A percentile compares a stretch with the other conserved stretches of the same genome.
Conservation (phyloP, 2,797 vertebrate genomes). For the Iguana delicatissima region DNA sequence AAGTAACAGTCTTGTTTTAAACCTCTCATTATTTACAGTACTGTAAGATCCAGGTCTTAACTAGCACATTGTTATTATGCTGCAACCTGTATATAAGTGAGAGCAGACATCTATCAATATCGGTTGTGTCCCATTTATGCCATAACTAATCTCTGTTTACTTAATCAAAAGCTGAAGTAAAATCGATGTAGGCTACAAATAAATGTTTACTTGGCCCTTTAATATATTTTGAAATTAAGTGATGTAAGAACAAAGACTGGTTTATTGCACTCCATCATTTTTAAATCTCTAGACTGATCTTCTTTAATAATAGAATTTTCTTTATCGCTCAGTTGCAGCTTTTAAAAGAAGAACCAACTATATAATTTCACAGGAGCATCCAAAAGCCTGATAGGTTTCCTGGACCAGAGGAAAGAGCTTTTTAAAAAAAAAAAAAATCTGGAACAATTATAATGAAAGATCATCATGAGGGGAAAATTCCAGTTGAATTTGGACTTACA, state of each 20-base stretch:
- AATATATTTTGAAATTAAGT: neutral
- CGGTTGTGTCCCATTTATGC: neutral
- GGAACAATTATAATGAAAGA: neutral
- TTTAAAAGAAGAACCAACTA: neutral
- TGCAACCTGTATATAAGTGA: neutral
- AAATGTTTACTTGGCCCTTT: neutral
- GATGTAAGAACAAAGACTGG: neutral
- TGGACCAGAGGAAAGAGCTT: neutral
- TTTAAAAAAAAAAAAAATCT: neutral
- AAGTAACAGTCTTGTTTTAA: neutral
- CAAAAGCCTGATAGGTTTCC: neutral
- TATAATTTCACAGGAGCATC: neutral
- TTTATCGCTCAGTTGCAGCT: neutral
- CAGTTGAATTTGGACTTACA: neutral
- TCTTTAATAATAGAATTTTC: conserved; percentile 6
- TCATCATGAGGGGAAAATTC: neutral
- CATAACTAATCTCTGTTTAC: conserved; percentile 12
- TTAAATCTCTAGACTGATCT: neutral
- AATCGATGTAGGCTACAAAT: neutral
- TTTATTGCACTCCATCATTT: neutral
- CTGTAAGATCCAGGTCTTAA: neutral
- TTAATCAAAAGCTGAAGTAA: conserved; percentile 9
- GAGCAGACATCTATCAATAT: neutral
- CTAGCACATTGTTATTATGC: neutral
- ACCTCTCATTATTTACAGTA: neutral